phyloP scores from a whole-genome alignment of 2,888 invertebrate species.

The Eucriotettix oculatus region DNA sequence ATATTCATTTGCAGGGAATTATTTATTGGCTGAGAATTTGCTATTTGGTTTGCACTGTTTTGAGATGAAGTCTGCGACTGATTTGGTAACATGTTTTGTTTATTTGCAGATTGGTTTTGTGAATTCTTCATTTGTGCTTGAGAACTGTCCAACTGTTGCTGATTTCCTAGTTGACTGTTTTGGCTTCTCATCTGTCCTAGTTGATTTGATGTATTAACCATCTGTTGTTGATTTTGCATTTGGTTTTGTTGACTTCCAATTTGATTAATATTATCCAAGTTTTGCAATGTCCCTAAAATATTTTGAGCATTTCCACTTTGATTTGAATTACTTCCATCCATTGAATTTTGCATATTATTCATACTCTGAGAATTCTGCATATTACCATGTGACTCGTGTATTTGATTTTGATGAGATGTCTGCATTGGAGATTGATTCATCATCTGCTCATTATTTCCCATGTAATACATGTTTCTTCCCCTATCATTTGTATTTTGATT shows the following conservation, averaged over 20 bases:
- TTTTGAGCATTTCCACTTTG: background rate
- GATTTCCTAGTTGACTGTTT: background rate
- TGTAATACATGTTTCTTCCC: conserved; percentile 1
- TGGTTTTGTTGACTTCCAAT: background rate
- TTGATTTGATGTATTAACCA: background rate
- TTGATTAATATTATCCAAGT: background rate
- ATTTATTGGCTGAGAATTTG: no score
- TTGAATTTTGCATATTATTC: background rate
- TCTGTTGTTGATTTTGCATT: background rate
- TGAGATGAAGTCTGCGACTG: no score
- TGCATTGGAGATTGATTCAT: background rate
- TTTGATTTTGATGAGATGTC: background rate
- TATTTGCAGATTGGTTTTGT: background rate
- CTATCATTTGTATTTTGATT: background rate
- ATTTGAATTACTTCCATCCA: background rate
- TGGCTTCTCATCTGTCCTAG: background rate
- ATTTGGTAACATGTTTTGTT: no score
- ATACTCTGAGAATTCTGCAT: background rate
- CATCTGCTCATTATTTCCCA: background rate
- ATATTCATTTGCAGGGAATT: no score
- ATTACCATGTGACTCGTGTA: background rate
- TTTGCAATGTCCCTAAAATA: background rate
- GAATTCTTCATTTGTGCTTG: background rate
- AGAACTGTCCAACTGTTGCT: no score
- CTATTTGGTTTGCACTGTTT: no score